These are phyloP conservation scores for Paraplagusia blochii DNA, from an alignment of 2,113 vertebrate genomes.

Conservation along the genomic window DNA sequence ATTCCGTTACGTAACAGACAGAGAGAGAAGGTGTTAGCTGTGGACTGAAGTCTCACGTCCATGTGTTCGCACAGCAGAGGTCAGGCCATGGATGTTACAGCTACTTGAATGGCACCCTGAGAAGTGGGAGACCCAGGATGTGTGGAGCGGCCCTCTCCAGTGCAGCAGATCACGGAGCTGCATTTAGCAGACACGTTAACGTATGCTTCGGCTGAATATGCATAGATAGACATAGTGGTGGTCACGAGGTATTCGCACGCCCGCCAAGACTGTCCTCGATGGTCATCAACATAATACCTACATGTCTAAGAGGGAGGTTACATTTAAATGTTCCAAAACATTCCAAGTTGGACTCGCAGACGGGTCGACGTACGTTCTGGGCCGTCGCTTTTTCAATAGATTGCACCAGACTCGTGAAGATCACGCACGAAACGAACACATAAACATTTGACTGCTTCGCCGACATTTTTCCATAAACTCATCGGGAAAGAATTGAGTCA, in stretches of 20 bases:
- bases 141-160: slow-evolving; percentile 37
- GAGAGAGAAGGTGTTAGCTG: slow-evolving; percentile 25
- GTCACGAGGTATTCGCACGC: slow-evolving; percentile 69
- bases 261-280: slow-evolving; percentile 24
- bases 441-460: too few species aligned
- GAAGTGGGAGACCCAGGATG: slow-evolving; percentile 67
- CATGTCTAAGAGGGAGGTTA: slow-evolving; percentile 28
- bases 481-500: too few species aligned
- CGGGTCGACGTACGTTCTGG: too few species aligned
- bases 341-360: slow-evolving; percentile 23
- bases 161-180: slow-evolving; percentile 42
- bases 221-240: slow-evolving; percentile 75
- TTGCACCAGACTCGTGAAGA: too few species aligned
- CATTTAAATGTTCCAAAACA: slow-evolving; percentile 51
- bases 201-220: slow-evolving; percentile 62
- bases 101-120: slow-evolving; percentile 72
- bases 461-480: too few species aligned
- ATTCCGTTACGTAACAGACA: slow-evolving; percentile 14
- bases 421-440: too few species aligned
- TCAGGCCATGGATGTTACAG: slow-evolving; percentile 49
- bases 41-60: slow-evolving; percentile 23
- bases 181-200: slow-evolving; percentile 28
- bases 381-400: slow-evolving; percentile 8
- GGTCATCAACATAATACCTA: slow-evolving; percentile 34
- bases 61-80: slow-evolving; percentile 52